These are phyloP conservation scores for Pelagia noctiluca DNA, from an alignment of 30 jellyfish, hydroid and myxozoan genomes.

Conservation along the genomic window DNA sequence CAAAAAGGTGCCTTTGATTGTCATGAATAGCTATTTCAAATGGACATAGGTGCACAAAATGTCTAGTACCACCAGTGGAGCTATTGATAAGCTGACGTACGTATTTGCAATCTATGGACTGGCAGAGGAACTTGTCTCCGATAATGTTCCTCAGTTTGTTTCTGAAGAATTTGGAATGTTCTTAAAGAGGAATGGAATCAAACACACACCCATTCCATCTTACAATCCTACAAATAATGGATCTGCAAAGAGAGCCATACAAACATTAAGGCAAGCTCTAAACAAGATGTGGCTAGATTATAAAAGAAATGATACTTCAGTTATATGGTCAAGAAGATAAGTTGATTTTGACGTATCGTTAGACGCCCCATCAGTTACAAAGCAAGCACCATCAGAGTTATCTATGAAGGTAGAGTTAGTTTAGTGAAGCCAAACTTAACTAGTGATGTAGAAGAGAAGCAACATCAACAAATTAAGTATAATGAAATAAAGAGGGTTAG, in stretches of 20 bases:
- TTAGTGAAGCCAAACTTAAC: constrained; percentile 45
- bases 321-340: constrained; percentile 39
- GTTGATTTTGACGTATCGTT: constrained; percentile 45
- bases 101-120: constrained; percentile 52
- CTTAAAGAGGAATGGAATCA: too few relatives aligned
- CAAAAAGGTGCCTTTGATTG: too few relatives aligned
- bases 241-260: constrained; percentile 37
- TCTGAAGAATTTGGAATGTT: too few relatives aligned
- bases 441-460: constrained; percentile 58
- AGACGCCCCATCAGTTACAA: constrained; percentile 66
- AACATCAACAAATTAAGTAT: constrained; percentile 44
- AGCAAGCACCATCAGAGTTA: constrained; percentile 64
- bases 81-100: constrained; percentile 48
- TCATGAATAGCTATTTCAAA: too few relatives aligned
- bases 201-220: too few relatives aligned
- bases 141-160: too few relatives aligned
- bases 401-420: constrained; percentile 51
- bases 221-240: constrained; percentile 44
- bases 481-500: constrained; percentile 47
- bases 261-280: constrained; percentile 46
- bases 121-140: constrained; percentile 59
- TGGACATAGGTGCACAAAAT: constrained; percentile 59
- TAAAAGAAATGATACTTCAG: constrained; percentile 30
- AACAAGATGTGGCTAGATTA: too few relatives aligned
- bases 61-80: constrained; percentile 48